Conservation (phyloP, 2,113 vertebrate species). For the Cyanoderma ruficeps region DNA sequence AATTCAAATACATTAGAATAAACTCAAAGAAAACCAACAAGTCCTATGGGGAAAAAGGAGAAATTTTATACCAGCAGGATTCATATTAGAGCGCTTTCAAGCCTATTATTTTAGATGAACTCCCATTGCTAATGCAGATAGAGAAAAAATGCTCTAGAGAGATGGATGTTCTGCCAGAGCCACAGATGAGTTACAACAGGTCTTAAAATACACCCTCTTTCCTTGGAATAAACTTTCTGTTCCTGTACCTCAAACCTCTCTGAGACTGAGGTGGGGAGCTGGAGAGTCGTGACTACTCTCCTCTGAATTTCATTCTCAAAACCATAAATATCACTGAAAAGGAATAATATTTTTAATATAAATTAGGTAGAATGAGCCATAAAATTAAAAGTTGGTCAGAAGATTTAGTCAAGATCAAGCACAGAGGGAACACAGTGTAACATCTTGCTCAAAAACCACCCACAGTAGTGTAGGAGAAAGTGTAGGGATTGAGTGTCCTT, state of each 20-base stretch:
- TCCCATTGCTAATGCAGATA: not conserved
- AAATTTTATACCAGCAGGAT: not conserved
- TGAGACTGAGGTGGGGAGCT: not conserved
- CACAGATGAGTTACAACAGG: not conserved
- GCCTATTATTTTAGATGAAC: not conserved
- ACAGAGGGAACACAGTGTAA: not conserved
- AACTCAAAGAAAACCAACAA: not conserved
- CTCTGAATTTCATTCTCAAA: not conserved
- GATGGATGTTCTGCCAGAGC: not conserved
- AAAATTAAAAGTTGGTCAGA: not conserved
- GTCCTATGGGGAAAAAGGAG: not conserved
- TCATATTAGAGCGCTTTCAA: not conserved
- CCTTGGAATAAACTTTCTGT: not conserved
- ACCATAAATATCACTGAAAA: not conserved
- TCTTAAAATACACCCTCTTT: not conserved
- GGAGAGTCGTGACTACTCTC: not conserved
- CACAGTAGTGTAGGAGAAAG: accelerated
- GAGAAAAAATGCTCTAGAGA: not conserved
- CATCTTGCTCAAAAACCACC: not conserved
- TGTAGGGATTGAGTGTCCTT: not conserved
- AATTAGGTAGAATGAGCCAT: not conserved
- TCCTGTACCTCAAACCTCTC: not conserved
- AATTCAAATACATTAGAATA: not conserved
- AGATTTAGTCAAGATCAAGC: not conserved
- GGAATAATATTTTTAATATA: not conserved